Conservation (phyloP, 2,113 vertebrate genomes). For the Rissa tridactyla region DNA sequence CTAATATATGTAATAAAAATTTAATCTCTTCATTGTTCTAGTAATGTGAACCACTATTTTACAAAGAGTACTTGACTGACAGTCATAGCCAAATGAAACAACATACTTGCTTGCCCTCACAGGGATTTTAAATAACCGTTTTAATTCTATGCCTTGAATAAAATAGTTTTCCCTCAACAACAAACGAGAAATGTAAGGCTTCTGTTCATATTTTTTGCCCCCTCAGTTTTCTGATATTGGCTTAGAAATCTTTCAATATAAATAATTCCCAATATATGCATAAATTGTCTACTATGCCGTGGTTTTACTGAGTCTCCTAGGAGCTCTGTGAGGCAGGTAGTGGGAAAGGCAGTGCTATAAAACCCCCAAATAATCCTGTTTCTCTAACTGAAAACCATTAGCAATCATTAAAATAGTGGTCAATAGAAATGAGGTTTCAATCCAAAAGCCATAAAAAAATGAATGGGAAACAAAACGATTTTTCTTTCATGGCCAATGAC, state of each 20-base stretch:
- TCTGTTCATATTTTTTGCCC: background rate
- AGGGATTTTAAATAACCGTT: conserved; percentile 11
- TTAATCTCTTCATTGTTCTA: conserved; percentile 50
- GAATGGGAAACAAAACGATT: background rate
- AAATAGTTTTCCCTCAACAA: background rate
- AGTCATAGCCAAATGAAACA: background rate
- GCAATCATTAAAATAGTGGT: background rate
- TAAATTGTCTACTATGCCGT: background rate
- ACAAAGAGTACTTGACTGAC: background rate
- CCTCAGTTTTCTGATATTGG: background rate
- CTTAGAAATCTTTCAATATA: background rate
- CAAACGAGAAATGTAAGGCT: background rate
- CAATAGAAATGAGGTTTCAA: conserved; percentile 1
- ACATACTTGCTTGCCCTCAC: background rate
- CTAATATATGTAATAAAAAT: conserved; percentile 1
- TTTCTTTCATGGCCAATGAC: background rate
- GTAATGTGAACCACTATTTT: conserved; percentile 21
- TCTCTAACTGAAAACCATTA: background rate
- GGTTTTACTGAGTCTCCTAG: background rate
- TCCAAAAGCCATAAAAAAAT: background rate
- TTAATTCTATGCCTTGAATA: background rate
- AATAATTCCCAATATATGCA: background rate
- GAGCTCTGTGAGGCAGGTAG: background rate
- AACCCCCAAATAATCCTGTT: background rate
- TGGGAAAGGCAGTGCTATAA: background rate